A percentile compares a stretch with the other conserved stretches of the same genome.
phyloP scores from a whole-genome alignment of 2,797 vertebrate genomes.

The Hippocampus kuda region DNA sequence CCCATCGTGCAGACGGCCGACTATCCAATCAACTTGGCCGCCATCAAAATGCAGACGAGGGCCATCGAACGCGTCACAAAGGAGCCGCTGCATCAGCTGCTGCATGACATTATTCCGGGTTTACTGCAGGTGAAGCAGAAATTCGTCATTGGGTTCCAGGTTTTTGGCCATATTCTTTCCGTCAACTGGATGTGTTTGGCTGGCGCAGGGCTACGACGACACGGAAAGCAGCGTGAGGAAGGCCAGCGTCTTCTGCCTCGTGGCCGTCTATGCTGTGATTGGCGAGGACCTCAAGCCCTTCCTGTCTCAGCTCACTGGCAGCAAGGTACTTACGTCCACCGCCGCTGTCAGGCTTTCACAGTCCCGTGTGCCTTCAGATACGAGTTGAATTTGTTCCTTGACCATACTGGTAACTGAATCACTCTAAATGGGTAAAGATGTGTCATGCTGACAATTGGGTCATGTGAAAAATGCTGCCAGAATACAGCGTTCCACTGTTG shows the following conservation, averaged over 20 bases:
- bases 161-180: neutral
- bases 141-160: neutral
- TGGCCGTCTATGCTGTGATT: conserved; percentile 86
- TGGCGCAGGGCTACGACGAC: conserved; percentile 82
- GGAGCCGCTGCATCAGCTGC: conserved; percentile 76
- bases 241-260: conserved; percentile 90
- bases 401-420: no score
- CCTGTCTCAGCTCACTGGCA: conserved; percentile 88
- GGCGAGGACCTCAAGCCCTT: conserved; percentile 89
- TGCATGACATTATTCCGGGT: conserved; percentile 85
- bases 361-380: no score
- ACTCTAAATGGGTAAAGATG: no score
- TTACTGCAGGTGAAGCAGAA: conserved; percentile 74
- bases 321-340: conserved; percentile 69
- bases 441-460: no score
- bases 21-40: conserved; percentile 87
- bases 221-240: conserved; percentile 93
- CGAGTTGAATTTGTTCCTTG: no score
- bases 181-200: neutral
- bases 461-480: neutral
- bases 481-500: neutral
- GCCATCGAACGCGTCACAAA: conserved; percentile 81
- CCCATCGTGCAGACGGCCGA: conserved; percentile 92
- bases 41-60: conserved; percentile 93
- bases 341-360: no score